Evolutionary conservation across 2,797 vertebrate genomes (phyloP), one percentile per base, ranked within the genome.

Genomic region (Chrysocyon brachyurus): DNA sequence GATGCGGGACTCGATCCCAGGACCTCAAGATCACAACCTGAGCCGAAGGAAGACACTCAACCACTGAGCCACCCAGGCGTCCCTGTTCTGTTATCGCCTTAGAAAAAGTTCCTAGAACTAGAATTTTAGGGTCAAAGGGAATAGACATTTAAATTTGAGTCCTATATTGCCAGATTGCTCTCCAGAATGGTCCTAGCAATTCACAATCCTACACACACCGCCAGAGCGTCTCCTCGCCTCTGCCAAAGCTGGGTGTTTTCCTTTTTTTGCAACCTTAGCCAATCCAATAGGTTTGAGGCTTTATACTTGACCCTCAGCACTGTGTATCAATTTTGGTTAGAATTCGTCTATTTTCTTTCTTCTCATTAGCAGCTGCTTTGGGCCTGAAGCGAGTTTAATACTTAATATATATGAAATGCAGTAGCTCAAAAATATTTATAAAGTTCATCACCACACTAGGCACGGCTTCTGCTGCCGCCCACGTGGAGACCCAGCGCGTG

Each of bases 401-500:
- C 24, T 83, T 87, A 28, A n/a, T n/a, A 26, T 19, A 73, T 11
- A 46, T 1, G 31, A 33, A 68, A 52, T 7, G 9, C 21, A 11
- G 5, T 70, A 22, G 64, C 31, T 79, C 40, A 1, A 56, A 70
- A 72, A 49, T 68, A 87, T 61, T 84, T 64, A 61, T 19, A 46
- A 83, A 84, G 56, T 16, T 31, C 2, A 0, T 73, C 52, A 9
- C 86, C 21, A 5, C 17, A 40, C 40, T 49, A 17, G 56, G 36
- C 6, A 12, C 16, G 0, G 0, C 61, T 75, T 75, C 52, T 79
- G 24, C 78, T 2, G 1, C 75, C 49, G 54, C 66, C 22, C 21
- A n/a, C 14, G 1, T 1, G 54, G 72, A 78, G 46, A 52, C 28
- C 33, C 49, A 14, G 11, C 0, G 0, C 0, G 17, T 33, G 31